Conservation (phyloP, 2,113 vertebrate genomes). For the Macaca nemestrina region DNA sequence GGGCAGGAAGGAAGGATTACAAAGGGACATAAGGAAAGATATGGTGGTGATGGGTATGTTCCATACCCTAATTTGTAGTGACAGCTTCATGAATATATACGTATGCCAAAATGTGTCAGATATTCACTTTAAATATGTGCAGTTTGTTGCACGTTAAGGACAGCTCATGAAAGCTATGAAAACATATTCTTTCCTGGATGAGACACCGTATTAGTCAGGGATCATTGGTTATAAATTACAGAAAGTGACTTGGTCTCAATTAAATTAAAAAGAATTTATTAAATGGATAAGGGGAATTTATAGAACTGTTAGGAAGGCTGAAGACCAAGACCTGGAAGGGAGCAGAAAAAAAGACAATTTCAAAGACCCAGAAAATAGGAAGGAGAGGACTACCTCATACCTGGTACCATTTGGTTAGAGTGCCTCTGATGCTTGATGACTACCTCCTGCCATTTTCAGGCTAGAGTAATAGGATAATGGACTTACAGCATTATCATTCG, state of each 20-base stretch:
- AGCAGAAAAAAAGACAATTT: background rate
- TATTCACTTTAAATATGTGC: background rate
- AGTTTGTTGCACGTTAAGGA: background rate
- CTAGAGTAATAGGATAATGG: background rate
- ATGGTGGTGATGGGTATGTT: background rate
- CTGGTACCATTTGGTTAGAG: background rate
- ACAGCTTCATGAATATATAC: background rate
- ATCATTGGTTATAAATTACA: constrained; percentile 12
- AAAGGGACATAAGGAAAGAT: background rate
- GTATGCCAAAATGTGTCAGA: background rate
- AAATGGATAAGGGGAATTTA: background rate
- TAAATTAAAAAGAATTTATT: constrained; percentile 4
- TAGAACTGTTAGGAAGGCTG: background rate
- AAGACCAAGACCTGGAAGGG: background rate
- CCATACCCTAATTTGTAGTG: background rate
- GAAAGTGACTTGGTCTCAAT: background rate
- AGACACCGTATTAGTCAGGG: background rate
- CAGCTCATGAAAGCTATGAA: background rate
- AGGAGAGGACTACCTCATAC: background rate
- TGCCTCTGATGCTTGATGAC: background rate
- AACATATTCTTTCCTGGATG: background rate
- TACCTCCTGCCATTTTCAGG: background rate
- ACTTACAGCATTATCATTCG: background rate
- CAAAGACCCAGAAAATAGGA: background rate
- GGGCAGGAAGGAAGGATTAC: background rate